Evolutionary conservation across 2,888 invertebrate genomes (phyloP).

Genomic region (Papilio demoleus): DNA sequence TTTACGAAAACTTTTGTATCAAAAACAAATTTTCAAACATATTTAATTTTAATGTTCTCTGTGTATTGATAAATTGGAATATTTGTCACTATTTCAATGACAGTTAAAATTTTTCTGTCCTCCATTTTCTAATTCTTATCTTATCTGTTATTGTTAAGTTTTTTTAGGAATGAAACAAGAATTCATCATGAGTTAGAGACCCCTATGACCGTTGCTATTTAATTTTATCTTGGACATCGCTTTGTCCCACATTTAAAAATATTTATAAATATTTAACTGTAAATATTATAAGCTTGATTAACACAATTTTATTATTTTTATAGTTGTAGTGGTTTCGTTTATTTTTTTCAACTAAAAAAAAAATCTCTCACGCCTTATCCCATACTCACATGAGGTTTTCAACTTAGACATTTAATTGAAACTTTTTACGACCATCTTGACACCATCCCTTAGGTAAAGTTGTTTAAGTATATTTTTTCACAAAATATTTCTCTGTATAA

Average conservation of each 20-base stretch:
- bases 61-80: conserved; percentile 12
- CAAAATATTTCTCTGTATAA: no score
- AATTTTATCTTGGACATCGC: conserved; percentile 22
- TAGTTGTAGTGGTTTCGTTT: no score
- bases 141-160: conserved; percentile 20
- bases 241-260: conserved; percentile 27
- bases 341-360: no score
- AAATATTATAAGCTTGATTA: no score
- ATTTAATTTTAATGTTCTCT: background rate
- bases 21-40: background rate
- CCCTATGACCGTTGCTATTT: conserved; percentile 27
- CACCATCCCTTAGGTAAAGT: no score
- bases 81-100: conserved; percentile 8
- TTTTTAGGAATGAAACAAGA: conserved; percentile 19
- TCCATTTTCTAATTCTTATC: conserved; percentile 21
- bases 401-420: no score
- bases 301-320: no score
- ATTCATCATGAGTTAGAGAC: background rate
- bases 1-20: background rate
- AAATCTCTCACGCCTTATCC: no score
- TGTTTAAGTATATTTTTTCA: no score
- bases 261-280: no score
- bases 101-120: background rate
- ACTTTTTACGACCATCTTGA: no score
- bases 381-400: no score